These are phyloP conservation scores for Palythoa grandis DNA, from an alignment of 92 coral and sea anemone genomes.

Conservation along the genomic window DNA sequence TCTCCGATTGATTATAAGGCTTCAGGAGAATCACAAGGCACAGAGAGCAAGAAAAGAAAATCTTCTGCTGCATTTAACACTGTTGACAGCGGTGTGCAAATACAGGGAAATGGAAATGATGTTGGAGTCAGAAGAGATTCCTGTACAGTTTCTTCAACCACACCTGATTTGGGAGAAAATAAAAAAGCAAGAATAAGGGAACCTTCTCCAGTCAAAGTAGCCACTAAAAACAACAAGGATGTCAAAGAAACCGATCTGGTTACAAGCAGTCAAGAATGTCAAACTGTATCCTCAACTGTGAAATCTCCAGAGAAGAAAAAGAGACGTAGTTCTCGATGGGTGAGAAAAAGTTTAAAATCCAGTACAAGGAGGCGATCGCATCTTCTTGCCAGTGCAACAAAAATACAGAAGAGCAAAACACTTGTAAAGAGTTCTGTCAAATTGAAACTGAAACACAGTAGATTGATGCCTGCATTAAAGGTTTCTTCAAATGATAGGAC, in stretches of 20 bases:
- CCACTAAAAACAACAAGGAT: neutral
- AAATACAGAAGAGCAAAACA: slow-evolving; percentile 37
- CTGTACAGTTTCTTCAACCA: slow-evolving; percentile 3
- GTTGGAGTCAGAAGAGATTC: neutral
- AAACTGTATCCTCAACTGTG: slow-evolving; percentile 41
- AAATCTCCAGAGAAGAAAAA: slow-evolving; percentile 39
- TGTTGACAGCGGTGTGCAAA: neutral
- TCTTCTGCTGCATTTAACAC: slow-evolving; percentile 12
- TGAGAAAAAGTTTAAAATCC: slow-evolving; percentile 56
- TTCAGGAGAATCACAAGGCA: slow-evolving; percentile 10
- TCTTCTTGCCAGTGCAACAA: neutral
- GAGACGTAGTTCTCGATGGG: slow-evolving; percentile 46
- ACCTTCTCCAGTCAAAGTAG: slow-evolving; percentile 24
- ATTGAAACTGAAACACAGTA: slow-evolving; percentile 61
- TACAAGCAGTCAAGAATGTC: slow-evolving; percentile 35
- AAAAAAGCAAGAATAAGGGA: slow-evolving; percentile 2
- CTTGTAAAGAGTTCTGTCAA: slow-evolving; percentile 78
- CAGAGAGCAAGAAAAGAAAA: neutral
- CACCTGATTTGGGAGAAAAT: slow-evolving; percentile 5
- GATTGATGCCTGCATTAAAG: slow-evolving; percentile 71
- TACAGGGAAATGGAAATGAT: neutral
- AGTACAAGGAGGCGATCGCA: slow-evolving; percentile 31
- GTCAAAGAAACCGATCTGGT: neutral
- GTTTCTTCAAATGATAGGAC: neutral
- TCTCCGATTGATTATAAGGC: neutral